These are phyloP conservation scores for Caenorhabditis becei DNA, from an alignment of 2,888 invertebrate genomes.

Conservation along the genomic window DNA sequence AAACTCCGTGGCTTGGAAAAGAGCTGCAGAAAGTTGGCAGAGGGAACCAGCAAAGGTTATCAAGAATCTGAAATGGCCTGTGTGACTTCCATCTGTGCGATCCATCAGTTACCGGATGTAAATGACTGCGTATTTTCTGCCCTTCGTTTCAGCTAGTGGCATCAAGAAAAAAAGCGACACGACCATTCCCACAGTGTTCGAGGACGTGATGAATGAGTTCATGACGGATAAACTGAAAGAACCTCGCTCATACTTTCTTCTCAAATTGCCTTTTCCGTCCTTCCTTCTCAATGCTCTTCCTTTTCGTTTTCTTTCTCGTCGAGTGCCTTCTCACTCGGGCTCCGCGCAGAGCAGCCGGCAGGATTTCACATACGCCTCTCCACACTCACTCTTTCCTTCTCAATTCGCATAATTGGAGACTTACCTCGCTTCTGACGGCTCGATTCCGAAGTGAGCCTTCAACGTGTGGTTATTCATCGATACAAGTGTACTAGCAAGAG, in stretches of 20 bases:
- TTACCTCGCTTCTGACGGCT: conserved; percentile 42
- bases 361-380: neutral
- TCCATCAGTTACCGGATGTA: conserved; percentile 45
- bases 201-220: conserved; percentile 41
- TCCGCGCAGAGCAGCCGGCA: neutral
- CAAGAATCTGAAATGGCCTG: conserved; percentile 30
- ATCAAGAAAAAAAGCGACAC: conserved; percentile 49
- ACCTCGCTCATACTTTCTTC: neutral
- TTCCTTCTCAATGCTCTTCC: neutral
- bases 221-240: conserved; percentile 59
- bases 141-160: conserved; percentile 58
- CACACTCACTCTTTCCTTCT: neutral
- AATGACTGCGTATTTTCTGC: conserved; percentile 53
- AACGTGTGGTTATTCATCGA: conserved; percentile 62
- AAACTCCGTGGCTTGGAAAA: conserved; percentile 54
- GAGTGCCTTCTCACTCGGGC: neutral
- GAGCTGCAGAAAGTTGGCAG: conserved; percentile 44
- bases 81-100: neutral
- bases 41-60: conserved; percentile 17
- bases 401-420: neutral
- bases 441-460: conserved; percentile 47
- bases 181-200: conserved; percentile 38
- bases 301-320: neutral
- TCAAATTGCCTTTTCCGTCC: neutral
- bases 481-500: conserved; percentile 42